Evolutionary conservation across 1,140 invertebrate genomes (phyloP).

Genomic region (Idris sp.): DNA sequence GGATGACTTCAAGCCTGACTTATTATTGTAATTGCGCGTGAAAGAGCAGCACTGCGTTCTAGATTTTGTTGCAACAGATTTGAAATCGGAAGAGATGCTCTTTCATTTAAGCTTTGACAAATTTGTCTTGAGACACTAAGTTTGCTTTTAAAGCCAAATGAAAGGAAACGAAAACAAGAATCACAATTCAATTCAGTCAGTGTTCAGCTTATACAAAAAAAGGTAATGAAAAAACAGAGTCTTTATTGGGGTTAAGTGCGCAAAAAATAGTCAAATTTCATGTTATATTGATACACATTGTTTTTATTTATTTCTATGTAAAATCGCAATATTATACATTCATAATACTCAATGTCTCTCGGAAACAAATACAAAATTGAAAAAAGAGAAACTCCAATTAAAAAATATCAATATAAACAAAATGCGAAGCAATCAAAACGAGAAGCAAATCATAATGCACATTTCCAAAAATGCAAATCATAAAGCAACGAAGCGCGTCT

Average conservation of each 20-base stretch:
- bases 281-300: constrained; percentile 57
- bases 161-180: constrained; percentile 53
- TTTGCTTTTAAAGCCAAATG: constrained; percentile 41
- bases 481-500: constrained; percentile 57
- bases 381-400: constrained; percentile 58
- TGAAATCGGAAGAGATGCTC: constrained; percentile 57
- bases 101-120: constrained; percentile 23
- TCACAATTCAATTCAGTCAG: constrained; percentile 10
- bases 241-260: constrained; percentile 38
- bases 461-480: constrained; percentile 63
- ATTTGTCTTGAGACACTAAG: constrained; percentile 60
- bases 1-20: constrained; percentile 46
- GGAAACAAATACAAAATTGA: constrained; percentile 63
- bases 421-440: constrained; percentile 62
- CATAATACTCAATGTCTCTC: constrained; percentile 64
- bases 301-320: constrained; percentile 64
- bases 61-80: constrained; percentile 46
- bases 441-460: constrained; percentile 58
- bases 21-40: constrained; percentile 22
- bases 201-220: too few species aligned
- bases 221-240: too few species aligned
- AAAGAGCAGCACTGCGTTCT: constrained; percentile 44
- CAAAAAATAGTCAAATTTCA: constrained; percentile 43
- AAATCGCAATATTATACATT: constrained; percentile 66
- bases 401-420: constrained; percentile 61